Percentiles rank a stretch among this genome's conserved stretches.
These are phyloP conservation scores for Porites australiensis DNA, from an alignment of 64 coral and sea anemone genomes.

Conservation along the genomic window DNA sequence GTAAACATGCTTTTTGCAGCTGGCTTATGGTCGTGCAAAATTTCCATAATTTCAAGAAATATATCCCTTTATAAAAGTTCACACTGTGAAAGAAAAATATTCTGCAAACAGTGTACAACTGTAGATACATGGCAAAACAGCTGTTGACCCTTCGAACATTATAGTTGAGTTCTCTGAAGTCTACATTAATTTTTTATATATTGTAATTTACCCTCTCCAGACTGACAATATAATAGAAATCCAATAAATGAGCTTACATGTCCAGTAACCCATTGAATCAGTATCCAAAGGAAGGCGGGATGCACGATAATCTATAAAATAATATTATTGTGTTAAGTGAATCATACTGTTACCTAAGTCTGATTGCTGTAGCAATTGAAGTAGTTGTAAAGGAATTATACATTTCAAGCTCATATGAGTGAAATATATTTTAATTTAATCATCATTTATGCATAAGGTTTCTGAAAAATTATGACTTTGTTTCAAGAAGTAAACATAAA, in stretches of 20 bases:
- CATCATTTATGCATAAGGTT: background rate
- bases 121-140: slow-evolving; percentile 21
- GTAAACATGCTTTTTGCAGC: slow-evolving; percentile 9
- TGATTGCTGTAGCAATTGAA: slow-evolving; percentile 24
- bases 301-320: too few species aligned
- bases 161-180: slow-evolving; percentile 10
- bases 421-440: too few species aligned
- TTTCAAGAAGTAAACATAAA: too few species aligned
- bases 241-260: slow-evolving; percentile 25
- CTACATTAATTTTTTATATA: background rate
- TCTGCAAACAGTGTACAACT: slow-evolving; percentile 14
- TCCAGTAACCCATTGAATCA: background rate
- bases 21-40: slow-evolving; percentile 13
- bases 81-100: slow-evolving; percentile 10
- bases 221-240: slow-evolving; percentile 17
- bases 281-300: too few species aligned
- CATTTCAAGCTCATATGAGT: too few species aligned
- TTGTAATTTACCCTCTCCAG: slow-evolving; percentile 17
- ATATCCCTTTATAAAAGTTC: slow-evolving; percentile 10
- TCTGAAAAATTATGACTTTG: background rate
- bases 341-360: slow-evolving; percentile 6
- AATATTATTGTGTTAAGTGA: slow-evolving; percentile 15
- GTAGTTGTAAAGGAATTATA: background rate
- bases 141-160: slow-evolving; percentile 21
- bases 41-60: slow-evolving; percentile 3